Evolutionary conservation across 2,113 vertebrate species (phyloP).

Genomic region (Isichthys henryi): DNA sequence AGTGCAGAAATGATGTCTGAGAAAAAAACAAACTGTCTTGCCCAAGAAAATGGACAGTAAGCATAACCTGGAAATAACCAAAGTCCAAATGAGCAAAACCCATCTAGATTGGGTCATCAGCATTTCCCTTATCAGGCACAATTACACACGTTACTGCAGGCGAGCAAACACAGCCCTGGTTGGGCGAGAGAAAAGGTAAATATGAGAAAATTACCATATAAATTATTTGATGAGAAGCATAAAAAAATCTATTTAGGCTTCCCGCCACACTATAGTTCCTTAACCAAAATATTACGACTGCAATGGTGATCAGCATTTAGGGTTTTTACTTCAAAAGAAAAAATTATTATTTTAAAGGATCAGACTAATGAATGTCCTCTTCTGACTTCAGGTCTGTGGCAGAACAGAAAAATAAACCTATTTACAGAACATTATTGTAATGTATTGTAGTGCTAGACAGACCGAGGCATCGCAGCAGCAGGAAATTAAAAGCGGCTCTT

Average conservation of each 20-base stretch:
- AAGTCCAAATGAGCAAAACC: not conserved
- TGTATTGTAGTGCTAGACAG: not conserved
- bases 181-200: not conserved
- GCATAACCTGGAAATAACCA: not conserved
- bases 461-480: not conserved
- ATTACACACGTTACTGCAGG: not conserved
- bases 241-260: not conserved
- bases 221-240: not conserved
- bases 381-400: not conserved
- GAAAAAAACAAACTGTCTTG: not conserved
- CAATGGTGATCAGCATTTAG: not conserved
- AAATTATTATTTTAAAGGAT: not conserved
- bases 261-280: not conserved
- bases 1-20: not conserved
- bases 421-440: not conserved
- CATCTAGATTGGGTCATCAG: not conserved
- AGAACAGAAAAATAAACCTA: not conserved
- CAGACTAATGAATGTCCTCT: not conserved
- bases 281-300: not conserved
- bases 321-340: not conserved
- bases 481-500: too few species aligned
- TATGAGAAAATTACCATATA: not conserved
- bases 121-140: not conserved
- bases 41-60: too few species aligned
- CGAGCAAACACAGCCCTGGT: not conserved